A percentile compares a stretch with the other conserved stretches of the same genome.
These are phyloP conservation scores for Phytoseiulus persimilis DNA, from an alignment of 2,888 invertebrate genomes.

Conservation along the genomic window DNA sequence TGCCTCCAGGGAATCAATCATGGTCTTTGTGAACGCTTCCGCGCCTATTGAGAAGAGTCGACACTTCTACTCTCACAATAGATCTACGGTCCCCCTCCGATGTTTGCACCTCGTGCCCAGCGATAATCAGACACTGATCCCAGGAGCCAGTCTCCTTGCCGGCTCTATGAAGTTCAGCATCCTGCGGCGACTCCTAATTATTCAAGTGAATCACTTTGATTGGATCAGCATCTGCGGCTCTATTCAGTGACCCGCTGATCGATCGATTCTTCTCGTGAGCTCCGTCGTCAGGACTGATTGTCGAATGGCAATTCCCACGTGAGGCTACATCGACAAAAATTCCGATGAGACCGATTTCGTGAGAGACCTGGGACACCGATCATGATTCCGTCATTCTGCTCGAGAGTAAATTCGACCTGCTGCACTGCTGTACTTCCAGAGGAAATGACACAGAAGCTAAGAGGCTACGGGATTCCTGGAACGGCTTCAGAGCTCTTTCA, in stretches of 20 bases:
- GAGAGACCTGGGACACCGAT: no score
- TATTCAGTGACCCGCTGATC: not conserved
- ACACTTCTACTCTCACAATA: not conserved
- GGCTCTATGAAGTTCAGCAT: not conserved
- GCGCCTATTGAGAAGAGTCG: not conserved
- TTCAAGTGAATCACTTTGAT: not conserved
- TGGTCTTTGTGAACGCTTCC: not conserved
- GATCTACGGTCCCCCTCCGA: not conserved
- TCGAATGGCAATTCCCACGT: no score
- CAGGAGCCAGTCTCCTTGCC: not conserved
- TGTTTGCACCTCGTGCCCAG: not conserved
- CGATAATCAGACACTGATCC: not conserved
- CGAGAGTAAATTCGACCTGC: no score
- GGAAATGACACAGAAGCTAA: no score
- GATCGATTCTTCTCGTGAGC: not conserved
- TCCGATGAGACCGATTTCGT: no score
- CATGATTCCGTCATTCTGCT: no score
- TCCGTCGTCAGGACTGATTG: not conserved
- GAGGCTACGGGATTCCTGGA: no score
- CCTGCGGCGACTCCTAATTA: not conserved
- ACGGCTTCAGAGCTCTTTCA: no score
- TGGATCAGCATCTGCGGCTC: not conserved
- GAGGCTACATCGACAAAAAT: no score
- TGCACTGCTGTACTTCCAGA: no score
- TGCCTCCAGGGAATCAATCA: not conserved